Base-by-base conservation (phyloP, 1,140 invertebrate genomes). In the Procambarus virginalis region DNA sequence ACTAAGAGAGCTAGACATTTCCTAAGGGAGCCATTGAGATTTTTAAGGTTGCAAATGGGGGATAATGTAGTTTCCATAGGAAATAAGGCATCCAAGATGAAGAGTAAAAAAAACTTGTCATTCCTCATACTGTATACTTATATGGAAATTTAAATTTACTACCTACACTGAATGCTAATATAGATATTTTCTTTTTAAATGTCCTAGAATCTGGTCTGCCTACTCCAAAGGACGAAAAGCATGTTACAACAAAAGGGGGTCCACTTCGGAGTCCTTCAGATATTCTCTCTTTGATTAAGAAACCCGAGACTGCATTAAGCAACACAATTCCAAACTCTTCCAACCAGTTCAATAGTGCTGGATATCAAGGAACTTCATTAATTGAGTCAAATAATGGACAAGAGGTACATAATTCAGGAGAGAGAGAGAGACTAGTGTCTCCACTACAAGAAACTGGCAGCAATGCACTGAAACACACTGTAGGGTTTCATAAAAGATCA, bases 251-350 rank as follows among this genome's bases (percentile, higher is more conserved):
- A 17, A 22, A n/a, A 79, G 45, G 70, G 45, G 34, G 22, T 14
- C 81, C 22, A 0, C 5, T 68, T 64, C 85, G 85, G n/a, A 86
- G 76, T 60, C 17, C 85, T 6, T 78, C 85, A 14, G 85, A 86
- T 34, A 86, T 86, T n/a, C 68, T 86, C 46, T 86, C 85, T 5
- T 60, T 86, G 17, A 60, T 86, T 46, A 86, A 79, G 46, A 86
- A 86, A 12, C 58, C 84, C 22, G 51, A 55, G 8, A 12, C 51
- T 55, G 12, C 51, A 55, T 6, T n/a, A 46, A 17, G 0, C 49
- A 80, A 4, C 6, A 10, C n/a, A 34, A 55, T n/a, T 3, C 55
- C 10, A 12, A 51, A n/a, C 8, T 68, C 34, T 68, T 34, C 10
- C 0, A 68, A 3, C 8, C 60, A 68, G 12, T 45, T 20, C 46